These are phyloP conservation scores for Pachydiplax longipennis DNA, from an alignment of 2,888 invertebrate genomes.

Conservation along the genomic window DNA sequence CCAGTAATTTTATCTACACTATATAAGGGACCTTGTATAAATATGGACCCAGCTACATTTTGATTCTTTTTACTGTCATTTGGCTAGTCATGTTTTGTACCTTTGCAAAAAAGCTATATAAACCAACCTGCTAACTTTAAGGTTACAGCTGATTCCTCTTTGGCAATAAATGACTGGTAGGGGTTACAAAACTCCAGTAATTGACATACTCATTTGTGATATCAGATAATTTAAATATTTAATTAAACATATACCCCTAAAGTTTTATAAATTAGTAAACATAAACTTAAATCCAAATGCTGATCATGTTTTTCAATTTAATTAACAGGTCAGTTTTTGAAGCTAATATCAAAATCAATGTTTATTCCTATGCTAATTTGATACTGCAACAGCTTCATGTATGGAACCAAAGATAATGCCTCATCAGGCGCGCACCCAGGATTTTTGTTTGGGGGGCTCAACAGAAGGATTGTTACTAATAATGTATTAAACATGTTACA, in stretches of 20 bases:
- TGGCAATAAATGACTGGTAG: conserved; percentile 50
- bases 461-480: too few relatives aligned
- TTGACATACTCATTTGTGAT: conserved; percentile 47
- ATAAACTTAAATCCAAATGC: background rate
- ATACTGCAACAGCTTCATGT: background rate
- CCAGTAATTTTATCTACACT: conserved; percentile 49
- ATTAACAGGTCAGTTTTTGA: background rate
- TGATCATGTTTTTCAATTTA: background rate
- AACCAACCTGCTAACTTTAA: conserved; percentile 50
- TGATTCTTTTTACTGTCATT: conserved; percentile 50
- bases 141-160: conserved; percentile 50
- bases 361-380: conserved; percentile 16
- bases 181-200: conserved; percentile 45
- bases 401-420: conserved; percentile 6
- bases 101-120: conserved; percentile 48
- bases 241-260: background rate
- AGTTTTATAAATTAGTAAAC: background rate
- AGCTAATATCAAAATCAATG: conserved; percentile 17
- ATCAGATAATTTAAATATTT: background rate
- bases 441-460: too few relatives aligned
- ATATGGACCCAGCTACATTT: conserved; percentile 49
- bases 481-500: too few relatives aligned
- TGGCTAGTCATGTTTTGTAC: conserved; percentile 51
- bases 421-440: too few relatives aligned
- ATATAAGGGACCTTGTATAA: conserved; percentile 48